Evolutionary conservation across 1,140 invertebrate species (phyloP).

Genomic region (Halotydeus destructor): DNA sequence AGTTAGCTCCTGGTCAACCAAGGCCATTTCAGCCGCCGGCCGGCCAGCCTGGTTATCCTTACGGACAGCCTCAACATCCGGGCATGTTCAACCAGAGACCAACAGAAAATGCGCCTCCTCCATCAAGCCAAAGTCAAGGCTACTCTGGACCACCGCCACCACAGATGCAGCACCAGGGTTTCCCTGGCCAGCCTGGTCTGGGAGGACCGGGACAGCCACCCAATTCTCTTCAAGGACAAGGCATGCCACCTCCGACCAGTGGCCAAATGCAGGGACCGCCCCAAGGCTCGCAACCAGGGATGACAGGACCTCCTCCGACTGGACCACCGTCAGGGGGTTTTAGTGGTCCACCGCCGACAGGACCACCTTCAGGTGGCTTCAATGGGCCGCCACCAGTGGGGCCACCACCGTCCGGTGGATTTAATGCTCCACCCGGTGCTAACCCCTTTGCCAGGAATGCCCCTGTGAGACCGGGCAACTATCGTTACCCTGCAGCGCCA

Average conservation of each 20-base stretch:
- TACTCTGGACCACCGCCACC: not conserved
- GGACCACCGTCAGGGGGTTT: not conserved
- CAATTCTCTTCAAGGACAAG: not conserved
- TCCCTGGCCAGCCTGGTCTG: not conserved
- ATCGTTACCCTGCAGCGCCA: too few species aligned
- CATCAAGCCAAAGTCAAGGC: not conserved
- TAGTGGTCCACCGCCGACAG: not conserved
- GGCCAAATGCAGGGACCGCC: too few species aligned
- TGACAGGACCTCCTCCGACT: not conserved
- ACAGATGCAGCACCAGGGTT: not conserved
- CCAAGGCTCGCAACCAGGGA: not conserved
- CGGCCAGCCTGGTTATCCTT: not conserved
- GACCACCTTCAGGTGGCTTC: not conserved
- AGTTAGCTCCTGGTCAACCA: slow-evolving; percentile 15
- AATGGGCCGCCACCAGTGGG: not conserved
- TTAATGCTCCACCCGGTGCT: too few species aligned
- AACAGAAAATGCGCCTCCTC: not conserved
- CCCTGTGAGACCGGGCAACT: too few species aligned
- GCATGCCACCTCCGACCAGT: not conserved
- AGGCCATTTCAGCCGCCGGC: not conserved
- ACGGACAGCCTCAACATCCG: not conserved
- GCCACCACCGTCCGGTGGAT: too few species aligned
- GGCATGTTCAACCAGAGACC: not conserved
- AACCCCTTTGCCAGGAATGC: too few species aligned
- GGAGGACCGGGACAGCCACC: not conserved